phyloP scores from a whole-genome alignment of 2,888 invertebrate genomes.

The Saturnia pavonia region DNA sequence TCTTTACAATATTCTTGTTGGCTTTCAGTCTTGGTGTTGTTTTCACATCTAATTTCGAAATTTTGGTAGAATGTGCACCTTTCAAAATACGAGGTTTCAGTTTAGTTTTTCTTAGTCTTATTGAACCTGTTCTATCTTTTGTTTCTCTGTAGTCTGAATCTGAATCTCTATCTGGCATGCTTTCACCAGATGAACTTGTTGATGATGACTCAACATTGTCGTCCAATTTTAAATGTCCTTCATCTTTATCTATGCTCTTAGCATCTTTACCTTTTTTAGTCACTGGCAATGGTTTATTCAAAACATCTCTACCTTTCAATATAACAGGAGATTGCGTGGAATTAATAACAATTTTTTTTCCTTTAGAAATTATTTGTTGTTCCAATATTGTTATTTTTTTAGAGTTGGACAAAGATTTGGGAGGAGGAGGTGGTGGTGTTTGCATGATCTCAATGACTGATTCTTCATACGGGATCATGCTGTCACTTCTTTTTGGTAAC shows the following conservation, averaged over 20 bases:
- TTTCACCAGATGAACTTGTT: conserved; percentile 76
- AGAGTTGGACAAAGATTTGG: conserved; percentile 67
- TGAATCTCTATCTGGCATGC: conserved; percentile 82
- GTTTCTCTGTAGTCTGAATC: conserved; percentile 83
- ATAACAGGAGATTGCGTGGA: conserved; percentile 59
- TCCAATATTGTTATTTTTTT: conserved; percentile 78
- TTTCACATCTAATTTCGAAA: conserved; percentile 58
- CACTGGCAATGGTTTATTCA: conserved; percentile 63
- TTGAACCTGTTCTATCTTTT: conserved; percentile 57
- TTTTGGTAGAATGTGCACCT: conserved; percentile 45
- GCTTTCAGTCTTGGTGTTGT: conserved; percentile 56
- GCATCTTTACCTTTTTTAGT: conserved; percentile 56
- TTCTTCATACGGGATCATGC: conserved; percentile 61
- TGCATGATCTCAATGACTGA: conserved; percentile 73
- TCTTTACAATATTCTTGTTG: conserved; percentile 54
- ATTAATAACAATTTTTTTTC: conserved; percentile 70
- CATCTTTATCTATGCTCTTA: conserved; percentile 44
- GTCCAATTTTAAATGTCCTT: conserved; percentile 65
- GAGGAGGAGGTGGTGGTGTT: conserved; percentile 44
- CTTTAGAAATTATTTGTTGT: conserved; percentile 76
- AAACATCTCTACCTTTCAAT: conserved; percentile 67
- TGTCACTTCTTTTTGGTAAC: conserved; percentile 59
- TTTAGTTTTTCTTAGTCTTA: conserved; percentile 59
- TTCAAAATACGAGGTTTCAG: conserved; percentile 71
- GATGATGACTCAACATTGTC: conserved; percentile 78